Evolutionary conservation across 2,888 invertebrate species (phyloP).

Genomic region (Xanthostigma xanthostigma): DNA sequence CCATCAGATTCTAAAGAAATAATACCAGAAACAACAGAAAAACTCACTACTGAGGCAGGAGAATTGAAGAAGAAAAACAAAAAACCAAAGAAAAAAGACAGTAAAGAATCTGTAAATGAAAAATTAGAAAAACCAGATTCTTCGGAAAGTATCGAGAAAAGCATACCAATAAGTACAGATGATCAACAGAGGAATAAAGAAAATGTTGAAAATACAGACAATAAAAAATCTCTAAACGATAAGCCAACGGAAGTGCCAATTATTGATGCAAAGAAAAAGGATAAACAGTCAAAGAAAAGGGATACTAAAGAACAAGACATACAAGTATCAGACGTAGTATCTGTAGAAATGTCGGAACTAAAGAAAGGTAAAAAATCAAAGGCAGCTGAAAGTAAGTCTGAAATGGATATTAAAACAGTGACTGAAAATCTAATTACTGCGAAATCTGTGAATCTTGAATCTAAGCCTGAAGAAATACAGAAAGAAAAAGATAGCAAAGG

Average conservation of each 20-base stretch:
- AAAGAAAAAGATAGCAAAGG: conserved; percentile 5
- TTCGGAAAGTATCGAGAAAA: too few species aligned
- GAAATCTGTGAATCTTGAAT: background rate
- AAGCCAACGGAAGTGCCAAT: background rate
- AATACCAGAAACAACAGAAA: conserved; percentile 6
- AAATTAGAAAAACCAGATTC: too few species aligned
- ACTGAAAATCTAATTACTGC: background rate
- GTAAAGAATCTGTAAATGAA: too few species aligned
- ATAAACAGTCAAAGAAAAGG: conserved; percentile 3
- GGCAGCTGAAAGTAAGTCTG: conserved; percentile 3
- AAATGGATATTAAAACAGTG: background rate
- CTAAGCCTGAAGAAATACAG: conserved; percentile 10
- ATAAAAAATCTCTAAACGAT: background rate
- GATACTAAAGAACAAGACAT: background rate
- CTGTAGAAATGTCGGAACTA: conserved; percentile 5
- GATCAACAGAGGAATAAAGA: too few species aligned
- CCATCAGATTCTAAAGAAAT: conserved; percentile 7
- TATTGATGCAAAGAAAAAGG: background rate
- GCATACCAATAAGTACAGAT: too few species aligned
- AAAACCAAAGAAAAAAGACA: background rate
- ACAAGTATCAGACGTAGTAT: background rate
- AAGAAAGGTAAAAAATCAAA: background rate
- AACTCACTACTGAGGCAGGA: conserved; percentile 4
- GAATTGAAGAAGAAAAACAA: conserved; percentile 7
- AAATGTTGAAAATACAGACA: too few species aligned